Conservation (phyloP, 2,113 vertebrate genomes). For the Trogon melanurus region DNA sequence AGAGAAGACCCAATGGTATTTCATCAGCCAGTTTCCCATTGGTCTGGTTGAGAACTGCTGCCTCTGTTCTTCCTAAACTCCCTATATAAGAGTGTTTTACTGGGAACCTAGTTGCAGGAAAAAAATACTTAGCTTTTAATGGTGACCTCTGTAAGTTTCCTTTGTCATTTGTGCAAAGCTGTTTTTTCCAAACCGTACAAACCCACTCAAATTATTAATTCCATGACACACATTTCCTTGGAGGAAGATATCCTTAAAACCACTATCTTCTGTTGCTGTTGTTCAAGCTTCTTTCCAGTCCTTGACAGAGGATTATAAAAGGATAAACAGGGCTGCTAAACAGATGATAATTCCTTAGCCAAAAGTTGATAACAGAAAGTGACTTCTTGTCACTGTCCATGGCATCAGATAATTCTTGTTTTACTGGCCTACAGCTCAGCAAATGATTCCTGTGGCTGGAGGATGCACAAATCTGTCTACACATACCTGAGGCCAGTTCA, state of each 20-base stretch:
- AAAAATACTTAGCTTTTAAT: not conserved
- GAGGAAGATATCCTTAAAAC: not conserved
- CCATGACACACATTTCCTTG: not conserved
- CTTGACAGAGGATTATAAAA: not conserved
- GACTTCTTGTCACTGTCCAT: not conserved
- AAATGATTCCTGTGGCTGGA: not conserved
- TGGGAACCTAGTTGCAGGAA: not conserved
- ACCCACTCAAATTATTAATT: not conserved
- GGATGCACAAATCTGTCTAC: not conserved
- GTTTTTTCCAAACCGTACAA: not conserved
- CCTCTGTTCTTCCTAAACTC: not conserved
- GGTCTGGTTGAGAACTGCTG: not conserved
- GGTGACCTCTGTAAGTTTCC: not conserved
- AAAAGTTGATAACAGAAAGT: not conserved
- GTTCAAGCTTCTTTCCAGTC: not conserved
- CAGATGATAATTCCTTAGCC: not conserved
- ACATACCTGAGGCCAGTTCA: conserved; percentile 5
- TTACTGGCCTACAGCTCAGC: not conserved
- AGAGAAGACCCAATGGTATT: not conserved
- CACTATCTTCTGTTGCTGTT: not conserved
- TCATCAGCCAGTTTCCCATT: not conserved
- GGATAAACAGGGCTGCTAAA: not conserved
- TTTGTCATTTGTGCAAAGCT: not conserved
- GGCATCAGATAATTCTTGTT: conserved; percentile 13
- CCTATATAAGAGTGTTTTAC: not conserved